These are phyloP conservation scores for Diorhabda carinulata DNA, from an alignment of 1,140 invertebrate genomes.

Conservation along the genomic window DNA sequence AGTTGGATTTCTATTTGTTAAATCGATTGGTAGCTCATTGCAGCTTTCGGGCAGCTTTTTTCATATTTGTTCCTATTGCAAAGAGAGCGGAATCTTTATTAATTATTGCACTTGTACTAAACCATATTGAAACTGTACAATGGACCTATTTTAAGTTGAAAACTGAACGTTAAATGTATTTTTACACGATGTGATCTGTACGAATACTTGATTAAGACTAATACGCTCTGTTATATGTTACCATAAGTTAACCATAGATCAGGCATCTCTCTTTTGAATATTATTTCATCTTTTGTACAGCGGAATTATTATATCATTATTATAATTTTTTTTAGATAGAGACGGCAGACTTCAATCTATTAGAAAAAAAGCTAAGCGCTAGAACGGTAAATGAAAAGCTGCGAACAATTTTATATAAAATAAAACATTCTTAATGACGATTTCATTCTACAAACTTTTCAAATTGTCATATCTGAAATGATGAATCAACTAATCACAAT, in stretches of 20 bases:
- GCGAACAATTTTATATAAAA: slow-evolving; percentile 36
- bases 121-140: too few species aligned
- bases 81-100: too few species aligned
- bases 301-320: neutral
- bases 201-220: slow-evolving; percentile 4
- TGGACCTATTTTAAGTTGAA: neutral
- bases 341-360: slow-evolving; percentile 45
- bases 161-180: neutral
- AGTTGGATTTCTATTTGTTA: too few species aligned
- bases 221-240: neutral
- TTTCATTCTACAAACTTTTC: neutral
- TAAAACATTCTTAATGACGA: slow-evolving; percentile 33
- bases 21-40: too few species aligned
- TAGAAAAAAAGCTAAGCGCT: slow-evolving; percentile 39
- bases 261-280: neutral
- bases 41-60: too few species aligned
- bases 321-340: slow-evolving; percentile 40
- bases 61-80: too few species aligned
- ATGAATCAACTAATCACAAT: too few species aligned
- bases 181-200: neutral
- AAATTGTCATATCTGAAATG: too few species aligned
- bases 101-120: too few species aligned
- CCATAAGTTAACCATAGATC: neutral
- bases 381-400: slow-evolving; percentile 36
- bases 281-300: neutral